phyloP scores from a whole-genome alignment of 2,113 vertebrate genomes.

The Sterrhoptilus dennistouni region DNA sequence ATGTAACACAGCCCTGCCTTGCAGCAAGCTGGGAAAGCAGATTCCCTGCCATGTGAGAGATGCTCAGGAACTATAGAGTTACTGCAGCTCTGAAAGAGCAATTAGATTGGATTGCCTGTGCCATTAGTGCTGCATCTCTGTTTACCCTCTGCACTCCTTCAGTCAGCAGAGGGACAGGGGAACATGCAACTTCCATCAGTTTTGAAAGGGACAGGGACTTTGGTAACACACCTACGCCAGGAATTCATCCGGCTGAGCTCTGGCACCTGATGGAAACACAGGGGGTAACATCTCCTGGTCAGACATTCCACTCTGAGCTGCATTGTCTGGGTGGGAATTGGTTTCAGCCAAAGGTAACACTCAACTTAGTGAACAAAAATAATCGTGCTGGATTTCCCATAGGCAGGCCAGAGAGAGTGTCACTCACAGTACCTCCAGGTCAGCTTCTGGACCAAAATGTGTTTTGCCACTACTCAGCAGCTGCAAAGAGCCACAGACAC shows the following conservation, averaged over 20 bases:
- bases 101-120: constrained; percentile 43
- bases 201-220: background rate
- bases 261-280: background rate
- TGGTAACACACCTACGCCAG: background rate
- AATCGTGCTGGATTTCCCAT: background rate
- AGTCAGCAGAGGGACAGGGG: background rate
- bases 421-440: background rate
- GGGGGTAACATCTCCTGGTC: background rate
- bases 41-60: constrained; percentile 23
- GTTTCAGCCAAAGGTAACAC: background rate
- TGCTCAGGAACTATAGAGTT: constrained; percentile 34
- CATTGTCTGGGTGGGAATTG: background rate
- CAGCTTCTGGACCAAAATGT: background rate
- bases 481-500: background rate
- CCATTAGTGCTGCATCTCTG: background rate
- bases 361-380: background rate
- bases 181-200: background rate
- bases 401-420: background rate
- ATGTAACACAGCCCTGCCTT: background rate
- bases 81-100: constrained; percentile 51
- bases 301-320: fast-evolving
- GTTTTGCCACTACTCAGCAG: background rate
- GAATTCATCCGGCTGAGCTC: background rate
- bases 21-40: constrained; percentile 4
- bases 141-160: background rate